Evolutionary conservation across 2,113 vertebrate species (phyloP).

Genomic region (Phalacrocorax pelagicus): DNA sequence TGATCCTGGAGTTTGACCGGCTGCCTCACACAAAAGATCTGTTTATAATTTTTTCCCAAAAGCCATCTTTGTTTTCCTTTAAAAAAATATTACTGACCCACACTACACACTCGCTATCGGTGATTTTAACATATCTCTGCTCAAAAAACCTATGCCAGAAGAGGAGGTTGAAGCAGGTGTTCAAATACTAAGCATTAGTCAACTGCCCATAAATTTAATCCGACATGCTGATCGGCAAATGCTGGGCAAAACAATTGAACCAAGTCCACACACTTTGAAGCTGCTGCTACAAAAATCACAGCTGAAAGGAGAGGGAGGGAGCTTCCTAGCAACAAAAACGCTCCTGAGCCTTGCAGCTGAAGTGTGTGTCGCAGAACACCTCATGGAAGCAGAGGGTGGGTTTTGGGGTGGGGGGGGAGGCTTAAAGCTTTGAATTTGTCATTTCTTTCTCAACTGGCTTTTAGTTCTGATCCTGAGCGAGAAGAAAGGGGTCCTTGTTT

Average conservation of each 20-base stretch:
- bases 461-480: slow-evolving; percentile 30
- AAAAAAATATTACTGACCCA: background rate
- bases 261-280: slow-evolving; percentile 21
- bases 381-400: background rate
- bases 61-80: background rate
- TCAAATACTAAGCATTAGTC: slow-evolving; percentile 16
- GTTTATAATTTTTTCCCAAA: background rate
- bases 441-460: slow-evolving; percentile 48
- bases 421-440: slow-evolving; percentile 55
- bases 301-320: background rate
- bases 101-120: background rate
- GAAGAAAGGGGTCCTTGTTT: slow-evolving; percentile 64
- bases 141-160: background rate
- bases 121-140: background rate
- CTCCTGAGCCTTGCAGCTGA: background rate
- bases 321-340: slow-evolving; percentile 49
- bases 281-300: slow-evolving; percentile 32
- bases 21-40: background rate
- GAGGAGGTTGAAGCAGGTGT: slow-evolving; percentile 34
- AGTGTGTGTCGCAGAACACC: background rate
- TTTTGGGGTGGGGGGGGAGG: background rate
- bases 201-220: slow-evolving; percentile 33
- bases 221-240: background rate
- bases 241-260: slow-evolving; percentile 45
- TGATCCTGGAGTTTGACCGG: background rate